Conservation (phyloP, 2,888 invertebrate species). For the Conops quadrifasciatus region DNA sequence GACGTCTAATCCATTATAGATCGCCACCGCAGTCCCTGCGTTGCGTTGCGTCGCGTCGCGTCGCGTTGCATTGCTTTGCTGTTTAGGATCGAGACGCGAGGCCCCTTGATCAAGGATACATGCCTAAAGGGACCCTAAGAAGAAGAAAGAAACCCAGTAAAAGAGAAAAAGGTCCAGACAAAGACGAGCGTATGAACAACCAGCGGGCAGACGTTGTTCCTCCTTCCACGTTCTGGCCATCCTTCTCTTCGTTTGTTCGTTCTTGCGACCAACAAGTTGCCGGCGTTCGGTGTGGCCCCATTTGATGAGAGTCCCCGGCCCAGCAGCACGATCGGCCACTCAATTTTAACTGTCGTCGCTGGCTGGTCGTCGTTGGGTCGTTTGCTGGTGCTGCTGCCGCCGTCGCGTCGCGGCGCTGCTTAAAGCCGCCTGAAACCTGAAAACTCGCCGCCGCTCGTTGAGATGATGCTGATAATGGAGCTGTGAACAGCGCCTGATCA, state of each 20-base stretch:
- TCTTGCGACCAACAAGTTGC: background rate
- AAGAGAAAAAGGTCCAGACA: background rate
- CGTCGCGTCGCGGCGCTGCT: background rate
- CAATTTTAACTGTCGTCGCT: background rate
- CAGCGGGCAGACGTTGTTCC: background rate
- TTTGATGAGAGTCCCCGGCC: slow-evolving; percentile 12
- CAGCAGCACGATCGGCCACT: slow-evolving; percentile 17
- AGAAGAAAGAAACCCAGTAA: background rate
- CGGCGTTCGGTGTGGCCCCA: slow-evolving; percentile 22
- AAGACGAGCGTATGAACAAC: background rate
- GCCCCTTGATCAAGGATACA: slow-evolving; percentile 15
- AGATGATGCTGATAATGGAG: slow-evolving; percentile 36
- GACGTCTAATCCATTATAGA: slow-evolving; percentile 33
- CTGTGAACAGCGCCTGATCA: slow-evolving; percentile 28
- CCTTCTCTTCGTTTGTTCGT: background rate
- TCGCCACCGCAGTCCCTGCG: slow-evolving; percentile 6
- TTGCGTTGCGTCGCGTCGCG: slow-evolving; percentile 9
- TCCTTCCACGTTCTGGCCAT: background rate
- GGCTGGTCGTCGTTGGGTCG: background rate
- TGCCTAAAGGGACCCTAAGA: background rate
- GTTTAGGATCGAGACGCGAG: background rate
- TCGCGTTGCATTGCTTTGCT: background rate
- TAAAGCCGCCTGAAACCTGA: background rate
- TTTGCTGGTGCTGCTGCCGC: background rate
- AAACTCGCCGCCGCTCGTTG: background rate